phyloP scores from a whole-genome alignment of 2,888 invertebrate species.

The Congeria kusceri region DNA sequence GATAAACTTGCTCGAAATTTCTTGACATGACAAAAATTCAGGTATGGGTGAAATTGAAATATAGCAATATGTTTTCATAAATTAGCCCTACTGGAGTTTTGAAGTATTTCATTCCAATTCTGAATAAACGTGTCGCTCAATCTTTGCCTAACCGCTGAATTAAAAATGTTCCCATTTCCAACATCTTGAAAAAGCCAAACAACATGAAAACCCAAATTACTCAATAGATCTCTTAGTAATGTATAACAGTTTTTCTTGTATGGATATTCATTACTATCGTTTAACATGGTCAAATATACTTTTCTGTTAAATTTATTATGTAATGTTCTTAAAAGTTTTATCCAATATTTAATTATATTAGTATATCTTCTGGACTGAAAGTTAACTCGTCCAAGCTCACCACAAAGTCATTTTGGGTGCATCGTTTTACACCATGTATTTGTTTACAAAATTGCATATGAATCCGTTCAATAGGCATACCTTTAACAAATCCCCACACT shows the following conservation, averaged over 20 bases:
- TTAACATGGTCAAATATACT: background rate
- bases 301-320: constrained; percentile 7
- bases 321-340: constrained; percentile 1
- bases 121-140: no score
- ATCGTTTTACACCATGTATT: constrained; percentile 13
- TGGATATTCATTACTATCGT: background rate
- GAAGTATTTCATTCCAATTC: no score
- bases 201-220: constrained; percentile 4
- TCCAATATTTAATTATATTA: constrained; percentile 18
- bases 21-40: no score
- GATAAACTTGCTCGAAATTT: no score
- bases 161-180: background rate
- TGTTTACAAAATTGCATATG: constrained; percentile 20
- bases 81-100: no score
- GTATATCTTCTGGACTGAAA: background rate
- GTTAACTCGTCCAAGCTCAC: background rate
- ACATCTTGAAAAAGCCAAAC: background rate
- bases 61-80: no score
- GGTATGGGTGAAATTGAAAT: no score
- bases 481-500: constrained; percentile 26
- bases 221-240: background rate
- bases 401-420: background rate
- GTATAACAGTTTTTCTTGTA: constrained; percentile 12
- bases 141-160: no score
- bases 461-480: constrained; percentile 2